Percentiles rank a stretch among this genome's conserved stretches.
These are phyloP conservation scores for Piprites chloris DNA, from an alignment of 2,113 vertebrate genomes.

Conservation along the genomic window DNA sequence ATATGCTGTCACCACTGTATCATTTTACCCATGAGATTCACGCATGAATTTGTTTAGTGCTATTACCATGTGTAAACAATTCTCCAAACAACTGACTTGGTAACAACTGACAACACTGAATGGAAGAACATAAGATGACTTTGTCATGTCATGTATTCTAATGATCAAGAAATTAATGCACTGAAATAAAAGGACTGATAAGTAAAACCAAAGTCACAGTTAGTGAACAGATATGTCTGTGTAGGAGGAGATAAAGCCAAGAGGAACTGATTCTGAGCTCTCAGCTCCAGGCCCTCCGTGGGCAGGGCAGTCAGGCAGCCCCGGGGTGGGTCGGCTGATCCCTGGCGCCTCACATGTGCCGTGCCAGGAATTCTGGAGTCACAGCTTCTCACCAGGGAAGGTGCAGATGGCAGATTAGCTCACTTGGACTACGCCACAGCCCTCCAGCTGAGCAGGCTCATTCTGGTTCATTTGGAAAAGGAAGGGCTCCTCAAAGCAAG, in stretches of 20 bases:
- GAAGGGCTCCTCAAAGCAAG: not conserved
- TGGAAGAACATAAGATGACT: not conserved
- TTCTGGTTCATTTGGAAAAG: not conserved
- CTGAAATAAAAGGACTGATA: not conserved
- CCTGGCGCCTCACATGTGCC: accelerated
- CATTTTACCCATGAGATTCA: not conserved
- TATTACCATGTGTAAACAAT: not conserved
- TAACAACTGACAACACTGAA: not conserved
- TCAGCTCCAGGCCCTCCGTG: accelerated
- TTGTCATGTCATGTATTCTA: not conserved
- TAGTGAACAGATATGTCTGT: not conserved
- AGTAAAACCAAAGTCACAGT: not conserved
- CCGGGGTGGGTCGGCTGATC: not conserved
- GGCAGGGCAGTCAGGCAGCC: not conserved
- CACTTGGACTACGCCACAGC: not conserved
- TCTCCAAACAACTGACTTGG: not conserved
- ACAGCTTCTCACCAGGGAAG: not conserved
- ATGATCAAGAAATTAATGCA: not conserved
- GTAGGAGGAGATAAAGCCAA: not conserved
- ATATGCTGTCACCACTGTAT: not conserved
- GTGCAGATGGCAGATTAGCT: not conserved
- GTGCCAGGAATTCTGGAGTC: not conserved
- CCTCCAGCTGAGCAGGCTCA: not conserved
- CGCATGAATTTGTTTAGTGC: not conserved
- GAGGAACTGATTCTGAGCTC: not conserved